Conservation (phyloP, 2,888 invertebrate species). For the Eristalis pertinax region DNA sequence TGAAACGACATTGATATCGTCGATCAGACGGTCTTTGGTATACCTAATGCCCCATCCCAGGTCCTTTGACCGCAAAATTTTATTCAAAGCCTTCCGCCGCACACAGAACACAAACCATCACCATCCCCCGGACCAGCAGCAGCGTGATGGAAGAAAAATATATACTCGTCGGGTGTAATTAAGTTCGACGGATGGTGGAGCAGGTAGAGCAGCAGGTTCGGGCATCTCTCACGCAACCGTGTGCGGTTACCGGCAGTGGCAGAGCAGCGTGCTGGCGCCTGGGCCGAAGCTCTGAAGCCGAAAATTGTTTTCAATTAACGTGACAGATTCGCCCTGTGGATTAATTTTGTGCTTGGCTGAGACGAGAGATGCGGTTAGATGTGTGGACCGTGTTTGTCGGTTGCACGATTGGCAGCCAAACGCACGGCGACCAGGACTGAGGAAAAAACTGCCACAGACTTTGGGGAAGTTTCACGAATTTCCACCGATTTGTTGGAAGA, state of each 20-base stretch:
- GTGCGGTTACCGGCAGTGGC: background rate
- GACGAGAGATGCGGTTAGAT: constrained; percentile 40
- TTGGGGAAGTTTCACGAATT: too few relatives aligned
- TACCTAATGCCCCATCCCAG: constrained; percentile 51
- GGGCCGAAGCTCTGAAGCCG: constrained; percentile 63
- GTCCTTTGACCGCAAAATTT: constrained; percentile 59
- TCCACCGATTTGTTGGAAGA: too few relatives aligned
- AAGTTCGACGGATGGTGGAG: constrained; percentile 26
- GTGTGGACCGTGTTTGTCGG: constrained; percentile 32
- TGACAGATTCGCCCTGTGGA: constrained; percentile 69
- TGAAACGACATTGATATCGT: constrained; percentile 58
- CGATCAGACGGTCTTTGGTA: constrained; percentile 48
- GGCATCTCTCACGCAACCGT: constrained; percentile 16
- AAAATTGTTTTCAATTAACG: constrained; percentile 72
- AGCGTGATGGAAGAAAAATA: constrained; percentile 38
- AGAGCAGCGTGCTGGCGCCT: constrained; percentile 3
- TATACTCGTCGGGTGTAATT: constrained; percentile 56
- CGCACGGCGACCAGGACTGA: too few relatives aligned
- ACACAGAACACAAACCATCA: background rate
- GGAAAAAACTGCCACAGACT: too few relatives aligned
- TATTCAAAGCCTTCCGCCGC: constrained; percentile 45
- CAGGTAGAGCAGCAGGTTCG: constrained; percentile 1
- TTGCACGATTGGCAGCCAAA: background rate
- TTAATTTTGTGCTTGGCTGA: constrained; percentile 69
- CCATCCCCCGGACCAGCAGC: background rate